Conservation (phyloP, 35 echinoderm and acorn worm species). For the Lytechinus variegatus region DNA sequence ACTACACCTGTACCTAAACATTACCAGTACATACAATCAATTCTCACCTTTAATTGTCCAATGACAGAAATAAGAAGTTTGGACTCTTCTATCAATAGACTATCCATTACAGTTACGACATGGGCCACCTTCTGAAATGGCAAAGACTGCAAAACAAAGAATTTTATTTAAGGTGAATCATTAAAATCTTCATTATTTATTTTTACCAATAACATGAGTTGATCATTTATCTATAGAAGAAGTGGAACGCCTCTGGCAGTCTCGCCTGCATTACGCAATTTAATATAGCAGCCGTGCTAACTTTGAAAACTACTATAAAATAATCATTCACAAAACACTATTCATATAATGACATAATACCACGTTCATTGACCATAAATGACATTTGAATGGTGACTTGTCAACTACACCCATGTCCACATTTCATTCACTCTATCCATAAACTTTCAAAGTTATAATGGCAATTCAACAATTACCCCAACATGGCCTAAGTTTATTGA, state of each 20-base stretch:
- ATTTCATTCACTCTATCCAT: too few species aligned
- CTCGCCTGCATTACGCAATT: not conserved
- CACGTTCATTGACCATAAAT: too few species aligned
- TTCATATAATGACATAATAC: too few species aligned
- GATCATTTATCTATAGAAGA: not conserved
- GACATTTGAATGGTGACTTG: too few species aligned
- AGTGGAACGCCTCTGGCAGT: not conserved
- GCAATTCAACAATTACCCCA: too few species aligned
- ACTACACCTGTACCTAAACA: too few species aligned
- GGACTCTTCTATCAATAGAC: not conserved
- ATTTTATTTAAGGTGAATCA: not conserved
- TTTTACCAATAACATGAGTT: not conserved
- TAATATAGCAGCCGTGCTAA: too few species aligned
- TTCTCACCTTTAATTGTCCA: constrained; percentile 35
- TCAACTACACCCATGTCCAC: too few species aligned
- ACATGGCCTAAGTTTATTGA: too few species aligned
- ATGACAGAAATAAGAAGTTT: not conserved
- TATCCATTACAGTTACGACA: not conserved
- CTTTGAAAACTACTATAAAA: not conserved
- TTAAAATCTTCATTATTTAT: too few species aligned
- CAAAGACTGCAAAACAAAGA: not conserved
- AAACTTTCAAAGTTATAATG: too few species aligned
- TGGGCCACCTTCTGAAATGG: not conserved
- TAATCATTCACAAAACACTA: not conserved
- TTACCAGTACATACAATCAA: not conserved